Evolutionary conservation across 1,140 invertebrate genomes (phyloP), one percentile per base, ranked within the genome.

Genomic region (Hylaeus volcanicus): DNA sequence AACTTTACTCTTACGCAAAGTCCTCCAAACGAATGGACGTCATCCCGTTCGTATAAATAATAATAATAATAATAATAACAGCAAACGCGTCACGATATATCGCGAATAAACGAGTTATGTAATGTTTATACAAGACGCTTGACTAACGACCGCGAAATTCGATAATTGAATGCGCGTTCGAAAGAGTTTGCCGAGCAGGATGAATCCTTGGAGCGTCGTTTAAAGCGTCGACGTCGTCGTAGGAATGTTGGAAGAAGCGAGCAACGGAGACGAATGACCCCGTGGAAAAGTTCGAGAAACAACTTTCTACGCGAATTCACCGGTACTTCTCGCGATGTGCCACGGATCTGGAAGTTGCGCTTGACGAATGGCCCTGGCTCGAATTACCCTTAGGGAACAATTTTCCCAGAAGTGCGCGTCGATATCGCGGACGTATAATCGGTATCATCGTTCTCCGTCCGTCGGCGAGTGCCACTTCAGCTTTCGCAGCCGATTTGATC

Each of bases 401-500:
- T 63, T 63, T 63, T 37, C 37, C 37, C 61, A 37, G 61, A 37
- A 37, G 61, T 37, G 37, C 61, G 61, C 61, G 61, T 39, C 61
- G 41, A 14, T 56, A 8, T 55, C 56, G 39, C 43, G 37, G 8
- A 26, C 41, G 41, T 26, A 63, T 63, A 63, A 63, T 63, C 61
- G 61, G 61, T 63, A 63, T 63, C 61, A 41, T 63, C 61, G 37
- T 63, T 39, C 9, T 63, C 61, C 37, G 37, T 39, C 9, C 26
- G 37, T 37, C 41, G 8, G 5, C 56, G 43, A 73, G 56, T 48
- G 61, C 61, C 61, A 12, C 61, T 63, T n/a, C n/a, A 63, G 61
- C 61, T 37, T 63, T 63, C 61, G 37, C 39, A 5, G 61, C 61
- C 61, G 15, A 74, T 74, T 51, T 51, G 43, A 74, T 64, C 72